These are phyloP conservation scores for Montipora capricornis DNA, from an alignment of 64 coral and sea anemone species.

Conservation along the genomic window DNA sequence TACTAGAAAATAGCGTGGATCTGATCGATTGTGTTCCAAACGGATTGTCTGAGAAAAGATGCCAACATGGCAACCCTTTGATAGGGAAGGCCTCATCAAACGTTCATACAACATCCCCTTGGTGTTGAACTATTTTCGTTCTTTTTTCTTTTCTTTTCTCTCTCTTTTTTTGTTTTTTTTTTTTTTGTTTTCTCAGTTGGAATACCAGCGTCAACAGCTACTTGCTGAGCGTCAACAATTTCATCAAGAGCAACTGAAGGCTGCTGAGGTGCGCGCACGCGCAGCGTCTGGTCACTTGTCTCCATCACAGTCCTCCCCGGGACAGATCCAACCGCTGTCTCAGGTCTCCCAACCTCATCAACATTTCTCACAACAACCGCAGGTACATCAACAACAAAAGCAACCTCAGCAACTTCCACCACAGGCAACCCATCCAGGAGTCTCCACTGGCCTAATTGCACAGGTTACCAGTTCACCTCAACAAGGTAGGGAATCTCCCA, in stretches of 20 bases:
- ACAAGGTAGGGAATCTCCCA: not conserved
- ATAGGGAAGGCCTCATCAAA: too few species aligned
- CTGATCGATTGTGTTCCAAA: too few species aligned
- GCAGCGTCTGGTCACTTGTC: slow-evolving; percentile 71
- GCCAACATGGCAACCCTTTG: too few species aligned
- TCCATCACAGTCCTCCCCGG: slow-evolving; percentile 53
- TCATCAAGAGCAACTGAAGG: slow-evolving; percentile 95
- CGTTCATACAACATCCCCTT: too few species aligned
- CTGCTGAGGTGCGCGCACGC: slow-evolving; percentile 89
- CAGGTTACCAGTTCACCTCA: slow-evolving; percentile 20
- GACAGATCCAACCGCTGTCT: slow-evolving; percentile 59
- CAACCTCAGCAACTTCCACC: not conserved
- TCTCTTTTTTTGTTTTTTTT: too few species aligned
- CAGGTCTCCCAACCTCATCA: slow-evolving; percentile 53
- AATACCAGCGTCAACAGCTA: slow-evolving; percentile 97
- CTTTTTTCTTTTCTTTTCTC: too few species aligned
- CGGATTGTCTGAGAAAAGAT: too few species aligned
- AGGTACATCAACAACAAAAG: slow-evolving; percentile 29
- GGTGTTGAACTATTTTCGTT: too few species aligned
- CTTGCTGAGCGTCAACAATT: slow-evolving; percentile 96
- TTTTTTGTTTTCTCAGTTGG: slow-evolving; percentile 60
- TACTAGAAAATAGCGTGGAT: too few species aligned
- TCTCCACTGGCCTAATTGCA: not conserved
- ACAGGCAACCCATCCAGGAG: too few species aligned
- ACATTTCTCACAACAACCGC: slow-evolving; percentile 24